Conservation (phyloP, 2,888 invertebrate genomes). For the Andrena camellia region DNA sequence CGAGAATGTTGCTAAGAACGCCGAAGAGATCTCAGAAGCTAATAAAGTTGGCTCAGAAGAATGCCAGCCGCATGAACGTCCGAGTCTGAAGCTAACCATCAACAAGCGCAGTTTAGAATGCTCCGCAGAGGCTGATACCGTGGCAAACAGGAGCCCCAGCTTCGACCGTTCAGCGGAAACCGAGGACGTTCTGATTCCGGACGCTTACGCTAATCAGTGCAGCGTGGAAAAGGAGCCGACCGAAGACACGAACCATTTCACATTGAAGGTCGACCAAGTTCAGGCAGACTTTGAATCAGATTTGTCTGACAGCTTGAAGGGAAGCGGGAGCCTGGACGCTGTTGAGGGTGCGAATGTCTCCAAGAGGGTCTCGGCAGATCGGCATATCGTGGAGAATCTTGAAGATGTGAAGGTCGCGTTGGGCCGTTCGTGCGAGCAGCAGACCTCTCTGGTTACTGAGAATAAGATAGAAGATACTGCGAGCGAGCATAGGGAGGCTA, state of each 20-base stretch:
- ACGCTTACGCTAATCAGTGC: not conserved
- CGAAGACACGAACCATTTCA: not conserved
- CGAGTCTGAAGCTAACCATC: conserved; percentile 49
- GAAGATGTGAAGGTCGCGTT: not conserved
- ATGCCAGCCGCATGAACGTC: conserved; percentile 21
- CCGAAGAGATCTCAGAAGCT: not conserved
- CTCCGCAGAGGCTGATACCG: conserved; percentile 17
- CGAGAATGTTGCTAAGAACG: not conserved
- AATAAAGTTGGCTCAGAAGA: not conserved
- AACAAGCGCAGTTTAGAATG: conserved; percentile 36
- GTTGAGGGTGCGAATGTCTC: not conserved
- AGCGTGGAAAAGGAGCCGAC: not conserved
- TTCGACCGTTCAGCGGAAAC: conserved; percentile 12
- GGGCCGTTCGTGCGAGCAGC: not conserved
- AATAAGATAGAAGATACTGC: not conserved
- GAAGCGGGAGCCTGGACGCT: not conserved
- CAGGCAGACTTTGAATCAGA: not conserved
- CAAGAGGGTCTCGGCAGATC: not conserved
- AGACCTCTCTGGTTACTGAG: not conserved
- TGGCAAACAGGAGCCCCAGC: not conserved
- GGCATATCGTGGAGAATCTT: not conserved
- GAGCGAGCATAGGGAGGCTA: not conserved
- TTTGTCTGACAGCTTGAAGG: not conserved
- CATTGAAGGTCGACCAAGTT: not conserved
- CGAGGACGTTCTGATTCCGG: not conserved